phyloP scores from a whole-genome alignment of 2,888 invertebrate species.

The Acanthosepion lycidas region DNA sequence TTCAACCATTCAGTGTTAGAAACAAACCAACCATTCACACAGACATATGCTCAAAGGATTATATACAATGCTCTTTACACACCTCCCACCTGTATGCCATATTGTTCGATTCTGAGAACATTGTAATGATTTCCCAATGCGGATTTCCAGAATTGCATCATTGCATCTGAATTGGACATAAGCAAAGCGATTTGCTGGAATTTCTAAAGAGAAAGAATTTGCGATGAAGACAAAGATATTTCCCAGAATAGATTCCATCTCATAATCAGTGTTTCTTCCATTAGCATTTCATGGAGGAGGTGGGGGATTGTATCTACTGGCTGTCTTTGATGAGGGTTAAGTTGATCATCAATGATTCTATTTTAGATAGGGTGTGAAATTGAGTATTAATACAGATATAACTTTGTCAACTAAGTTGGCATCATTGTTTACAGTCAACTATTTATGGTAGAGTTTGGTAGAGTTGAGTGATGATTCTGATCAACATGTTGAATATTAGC shows the following conservation, averaged over 20 bases:
- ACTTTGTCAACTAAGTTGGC: constrained; percentile 1
- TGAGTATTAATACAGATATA: neutral
- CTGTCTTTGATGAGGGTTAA: neutral
- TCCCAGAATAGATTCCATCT: constrained; percentile 1
- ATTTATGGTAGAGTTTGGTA: neutral
- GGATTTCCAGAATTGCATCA: neutral
- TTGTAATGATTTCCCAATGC: neutral
- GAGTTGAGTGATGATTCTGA: neutral
- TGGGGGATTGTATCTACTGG: neutral
- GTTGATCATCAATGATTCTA: constrained; percentile 10
- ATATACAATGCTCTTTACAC: neutral
- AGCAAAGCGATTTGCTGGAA: constrained; percentile 17
- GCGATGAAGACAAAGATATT: neutral
- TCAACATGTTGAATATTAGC: neutral
- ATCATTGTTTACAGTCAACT: neutral
- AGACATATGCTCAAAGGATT: neutral
- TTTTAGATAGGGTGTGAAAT: constrained; percentile 1
- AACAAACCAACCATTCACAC: neutral
- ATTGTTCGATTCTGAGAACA: neutral
- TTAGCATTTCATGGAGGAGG: neutral
- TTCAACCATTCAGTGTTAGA: neutral
- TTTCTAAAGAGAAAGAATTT: constrained; percentile 9
- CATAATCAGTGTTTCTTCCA: neutral
- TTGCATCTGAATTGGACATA: neutral
- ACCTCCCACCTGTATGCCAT: neutral